Conservation (phyloP, 2,888 invertebrate species). For the Cerastis rubricosa region DNA sequence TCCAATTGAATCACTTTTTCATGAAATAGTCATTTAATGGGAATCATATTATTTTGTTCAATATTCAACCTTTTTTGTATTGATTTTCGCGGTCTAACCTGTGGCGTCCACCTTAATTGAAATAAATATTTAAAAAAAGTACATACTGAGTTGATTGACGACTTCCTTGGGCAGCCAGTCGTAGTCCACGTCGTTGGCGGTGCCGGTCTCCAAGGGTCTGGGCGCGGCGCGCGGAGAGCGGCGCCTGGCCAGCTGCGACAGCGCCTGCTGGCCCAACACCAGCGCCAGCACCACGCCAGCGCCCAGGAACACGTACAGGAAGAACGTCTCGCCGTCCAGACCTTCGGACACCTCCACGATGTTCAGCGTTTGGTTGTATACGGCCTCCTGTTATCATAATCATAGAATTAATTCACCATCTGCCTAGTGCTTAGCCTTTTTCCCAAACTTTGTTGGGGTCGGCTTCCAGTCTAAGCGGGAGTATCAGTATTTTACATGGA, state of each 20-base stretch:
- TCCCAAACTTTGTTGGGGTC: too few relatives aligned
- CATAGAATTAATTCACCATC: neutral
- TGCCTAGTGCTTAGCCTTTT: too few relatives aligned
- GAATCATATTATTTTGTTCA: too few relatives aligned
- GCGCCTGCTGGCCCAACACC: slow-evolving; percentile 97
- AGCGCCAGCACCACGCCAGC: slow-evolving; percentile 97
- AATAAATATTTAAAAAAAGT: neutral
- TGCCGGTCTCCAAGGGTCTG: slow-evolving; percentile 96
- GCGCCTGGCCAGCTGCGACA: slow-evolving; percentile 96
- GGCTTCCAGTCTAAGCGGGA: too few relatives aligned
- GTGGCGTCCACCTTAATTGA: neutral
- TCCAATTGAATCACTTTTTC: too few relatives aligned
- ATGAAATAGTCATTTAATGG: too few relatives aligned
- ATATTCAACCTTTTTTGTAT: too few relatives aligned
- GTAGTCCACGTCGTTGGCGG: slow-evolving; percentile 98
- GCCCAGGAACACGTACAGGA: slow-evolving; percentile 98
- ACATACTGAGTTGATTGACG: slow-evolving; percentile 95
- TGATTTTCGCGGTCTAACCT: too few relatives aligned
- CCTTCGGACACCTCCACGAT: slow-evolving; percentile 99
- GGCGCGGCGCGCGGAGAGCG: slow-evolving; percentile 90
- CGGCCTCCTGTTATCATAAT: slow-evolving; percentile 93
- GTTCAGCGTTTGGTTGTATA: slow-evolving; percentile 99
- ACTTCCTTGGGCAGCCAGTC: slow-evolving; percentile 99
- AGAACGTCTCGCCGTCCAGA: slow-evolving; percentile 99
- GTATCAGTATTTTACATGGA: too few relatives aligned